phyloP scores from a whole-genome alignment of 1,140 invertebrate species.

The Trichonephila inaurata region DNA sequence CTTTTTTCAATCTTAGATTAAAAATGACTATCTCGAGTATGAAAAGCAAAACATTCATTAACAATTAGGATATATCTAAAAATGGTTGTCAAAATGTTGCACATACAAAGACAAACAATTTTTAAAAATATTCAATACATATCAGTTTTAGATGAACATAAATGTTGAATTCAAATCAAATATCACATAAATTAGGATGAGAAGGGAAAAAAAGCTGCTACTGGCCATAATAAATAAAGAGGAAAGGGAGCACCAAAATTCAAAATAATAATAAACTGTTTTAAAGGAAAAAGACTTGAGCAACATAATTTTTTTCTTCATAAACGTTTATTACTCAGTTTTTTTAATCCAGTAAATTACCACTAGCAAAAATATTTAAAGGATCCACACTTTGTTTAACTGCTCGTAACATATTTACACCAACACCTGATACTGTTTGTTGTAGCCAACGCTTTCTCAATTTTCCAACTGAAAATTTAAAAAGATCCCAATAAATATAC shows the following conservation, averaged over 20 bases:
- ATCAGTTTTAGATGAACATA: too few relatives aligned
- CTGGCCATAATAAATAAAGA: conserved; percentile 10
- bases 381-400: conserved; percentile 95
- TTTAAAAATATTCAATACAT: too few relatives aligned
- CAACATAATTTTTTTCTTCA: neutral
- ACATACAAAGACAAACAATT: too few relatives aligned
- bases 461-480: conserved; percentile 88
- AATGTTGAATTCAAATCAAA: neutral
- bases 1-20: too few relatives aligned
- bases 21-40: too few relatives aligned
- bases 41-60: too few relatives aligned
- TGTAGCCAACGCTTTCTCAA: conserved; percentile 89
- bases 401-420: conserved; percentile 87
- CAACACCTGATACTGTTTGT: conserved; percentile 90
- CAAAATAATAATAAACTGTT: neutral
- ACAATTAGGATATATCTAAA: too few relatives aligned
- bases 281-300: neutral
- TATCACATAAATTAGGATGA: neutral
- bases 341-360: conserved; percentile 85
- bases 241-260: neutral
- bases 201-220: neutral
- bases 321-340: neutral
- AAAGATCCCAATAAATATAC: neutral
- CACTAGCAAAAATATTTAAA: conserved; percentile 94
- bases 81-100: too few relatives aligned